Evolutionary conservation across 2,797 vertebrate species (phyloP).

Genomic region (Spatula versicolor): DNA sequence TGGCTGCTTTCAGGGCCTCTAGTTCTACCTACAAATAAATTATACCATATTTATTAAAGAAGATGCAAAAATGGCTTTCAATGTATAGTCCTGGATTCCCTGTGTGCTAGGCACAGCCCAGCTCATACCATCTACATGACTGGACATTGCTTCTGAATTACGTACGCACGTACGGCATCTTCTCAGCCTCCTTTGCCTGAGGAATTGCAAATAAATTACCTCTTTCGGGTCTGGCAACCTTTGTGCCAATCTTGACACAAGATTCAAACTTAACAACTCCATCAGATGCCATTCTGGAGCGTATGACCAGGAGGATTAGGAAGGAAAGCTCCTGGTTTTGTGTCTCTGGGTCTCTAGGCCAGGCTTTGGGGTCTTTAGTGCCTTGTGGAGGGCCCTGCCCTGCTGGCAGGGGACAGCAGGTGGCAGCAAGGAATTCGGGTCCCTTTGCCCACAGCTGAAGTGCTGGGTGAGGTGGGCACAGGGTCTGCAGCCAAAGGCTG

Average conservation of each 20-base stretch:
- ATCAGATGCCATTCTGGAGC: neutral
- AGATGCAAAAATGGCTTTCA: neutral
- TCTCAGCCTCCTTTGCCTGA: neutral
- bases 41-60: rapidly evolving
- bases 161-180: neutral
- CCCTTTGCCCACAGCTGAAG: neutral
- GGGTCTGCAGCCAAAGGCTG: neutral
- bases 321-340: neutral
- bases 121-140: neutral
- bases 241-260: neutral
- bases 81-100: neutral
- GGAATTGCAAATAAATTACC: neutral
- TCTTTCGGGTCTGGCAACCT: neutral
- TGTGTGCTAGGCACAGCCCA: neutral
- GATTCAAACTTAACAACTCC: neutral
- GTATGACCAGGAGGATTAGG: neutral
- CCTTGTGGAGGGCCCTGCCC: neutral
- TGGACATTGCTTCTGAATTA: neutral
- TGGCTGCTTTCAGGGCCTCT: neutral
- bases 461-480: too few relatives aligned
- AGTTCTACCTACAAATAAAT: neutral
- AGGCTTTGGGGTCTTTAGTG: neutral
- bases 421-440: constrained; percentile 14
- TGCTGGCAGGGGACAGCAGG: constrained; percentile 14
- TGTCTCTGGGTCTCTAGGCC: neutral